Evolutionary conservation across 2,888 invertebrate species (phyloP), one percentile per base, ranked within the genome.

Genomic region (Amorpha juglandis): DNA sequence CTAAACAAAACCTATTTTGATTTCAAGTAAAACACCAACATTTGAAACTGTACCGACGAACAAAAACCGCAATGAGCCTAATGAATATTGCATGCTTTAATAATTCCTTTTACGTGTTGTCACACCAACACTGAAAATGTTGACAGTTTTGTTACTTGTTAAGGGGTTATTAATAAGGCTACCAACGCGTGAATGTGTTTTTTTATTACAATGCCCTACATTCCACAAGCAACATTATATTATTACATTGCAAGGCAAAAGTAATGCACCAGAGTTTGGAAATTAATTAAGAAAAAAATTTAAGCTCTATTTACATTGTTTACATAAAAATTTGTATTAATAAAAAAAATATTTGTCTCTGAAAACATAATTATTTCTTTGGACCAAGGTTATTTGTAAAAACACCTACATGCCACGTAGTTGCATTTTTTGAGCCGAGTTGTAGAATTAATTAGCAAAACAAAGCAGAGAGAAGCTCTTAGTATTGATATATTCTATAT

Each of bases 11-110:
- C 19, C 1, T 12, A 38, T 6, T 58, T 42, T 42, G 16, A 42
- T 42, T 58, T 38, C 50, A 19, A 58, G 42, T 27, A 27, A 58
- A 11, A 58, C n/a, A 42, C 19, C 12, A 38, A 42, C 11, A 58
- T 42, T 16, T 33, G 42, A 58, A 42, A 42, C 58, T 19, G 16
- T 58, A 38, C 58, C 6, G 27, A 35, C 2, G 11, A 67, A 68
- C 69, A 69, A 72, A 72, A 71, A 70, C 72, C 68, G 33, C 69
- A 65, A 63, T 64, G 74, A 67, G 52, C 21, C 64, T 45, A 71
- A 73, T 74, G 70, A 75, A 77, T 78, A 76, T 75, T 77, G 75
- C 68, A 70, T 69, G 62, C 63, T 45, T 67, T 74, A 76, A 76
- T 70, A 78, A 79, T 78, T 76, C 75, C 69, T 70, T 71, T 72